Base-by-base conservation (phyloP, 2,797 vertebrate species). In the Sebastes umbrosus region DNA sequence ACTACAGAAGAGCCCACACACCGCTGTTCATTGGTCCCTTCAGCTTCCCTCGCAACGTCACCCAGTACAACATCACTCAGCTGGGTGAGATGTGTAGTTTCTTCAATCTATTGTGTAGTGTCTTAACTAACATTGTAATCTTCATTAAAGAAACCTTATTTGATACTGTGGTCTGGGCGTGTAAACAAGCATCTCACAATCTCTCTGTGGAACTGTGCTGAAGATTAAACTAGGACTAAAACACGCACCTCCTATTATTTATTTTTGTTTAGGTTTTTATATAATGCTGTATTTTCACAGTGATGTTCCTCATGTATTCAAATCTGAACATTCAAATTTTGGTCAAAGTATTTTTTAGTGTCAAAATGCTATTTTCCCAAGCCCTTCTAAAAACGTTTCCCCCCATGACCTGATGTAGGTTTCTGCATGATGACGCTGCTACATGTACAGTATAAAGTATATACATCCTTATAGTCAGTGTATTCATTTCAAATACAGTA, bases 21-120 rank as follows among this genome's bases (percentile, higher is more conserved):
- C 89, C 95, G 0, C 84, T 93, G 62, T 99, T 97, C 90, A 96
- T 92, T 0, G 98, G 98, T 2, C 99, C 98, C 1, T 77, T 99
- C 84, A 87, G 94, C 50, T 96, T 99, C 80, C 94, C 96, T 18
- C 95, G 95, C 84, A 98, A 98, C 0, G 31, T 95, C 77, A 98
- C 96, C 8, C 95, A 97, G 27, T 98, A 97, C 95, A 99, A 97
- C 95, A 97, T 99, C 85, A 97, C 96, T 86, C 96, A 96, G 78
- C 96, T 98, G 4, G 98, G 99, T 99, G 91, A 97, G 97, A 75
- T 8, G 13, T 31, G 11, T 2, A 13, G 57, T 24, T 34, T 54
- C 39, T 54, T 62, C 7, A 71, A 22, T n/a, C n/a, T 34, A 46
- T 20, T 59, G 16, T 32, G 12, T 62, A 60, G 58, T 39, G 50